A percentile compares a stretch with the other conserved stretches of the same genome.
These are phyloP conservation scores for Tiliacea aurago DNA, from an alignment of 2,888 invertebrate genomes.

Conservation along the genomic window DNA sequence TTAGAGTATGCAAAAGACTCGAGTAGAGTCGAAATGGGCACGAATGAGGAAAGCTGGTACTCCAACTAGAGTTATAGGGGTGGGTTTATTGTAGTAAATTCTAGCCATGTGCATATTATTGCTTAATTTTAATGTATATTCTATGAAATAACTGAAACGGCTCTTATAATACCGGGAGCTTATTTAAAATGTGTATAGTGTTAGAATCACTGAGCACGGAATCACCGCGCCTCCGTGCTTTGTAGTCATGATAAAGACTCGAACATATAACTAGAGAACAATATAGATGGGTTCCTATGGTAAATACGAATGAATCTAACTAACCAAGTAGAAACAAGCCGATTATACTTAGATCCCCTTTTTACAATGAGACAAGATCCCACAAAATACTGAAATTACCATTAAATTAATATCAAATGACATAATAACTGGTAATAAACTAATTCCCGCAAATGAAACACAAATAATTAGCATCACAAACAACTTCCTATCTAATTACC, in stretches of 20 bases:
- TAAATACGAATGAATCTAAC: background rate
- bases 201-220: too few species aligned
- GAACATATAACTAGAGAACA: background rate
- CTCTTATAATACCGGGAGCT: background rate
- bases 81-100: background rate
- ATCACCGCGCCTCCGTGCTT: too few species aligned
- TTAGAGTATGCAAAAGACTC: constrained; percentile 44
- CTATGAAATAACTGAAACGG: background rate
- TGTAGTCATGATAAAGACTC: too few species aligned
- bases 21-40: constrained; percentile 32
- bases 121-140: background rate
- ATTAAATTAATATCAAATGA: constrained; percentile 62
- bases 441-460: constrained; percentile 50
- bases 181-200: background rate
- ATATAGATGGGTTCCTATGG: too few species aligned
- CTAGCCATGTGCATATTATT: background rate
- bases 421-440: constrained; percentile 57
- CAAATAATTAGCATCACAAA: constrained; percentile 68
- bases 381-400: constrained; percentile 19
- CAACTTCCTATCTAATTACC: constrained; percentile 78
- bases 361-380: background rate
- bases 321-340: background rate
- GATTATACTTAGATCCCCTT: background rate
- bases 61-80: background rate
- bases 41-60: constrained; percentile 16